A percentile compares a stretch with the other conserved stretches of the same genome.
Evolutionary conservation across 2,888 invertebrate species (phyloP).

Genomic region (Drosophila anomelani): DNA sequence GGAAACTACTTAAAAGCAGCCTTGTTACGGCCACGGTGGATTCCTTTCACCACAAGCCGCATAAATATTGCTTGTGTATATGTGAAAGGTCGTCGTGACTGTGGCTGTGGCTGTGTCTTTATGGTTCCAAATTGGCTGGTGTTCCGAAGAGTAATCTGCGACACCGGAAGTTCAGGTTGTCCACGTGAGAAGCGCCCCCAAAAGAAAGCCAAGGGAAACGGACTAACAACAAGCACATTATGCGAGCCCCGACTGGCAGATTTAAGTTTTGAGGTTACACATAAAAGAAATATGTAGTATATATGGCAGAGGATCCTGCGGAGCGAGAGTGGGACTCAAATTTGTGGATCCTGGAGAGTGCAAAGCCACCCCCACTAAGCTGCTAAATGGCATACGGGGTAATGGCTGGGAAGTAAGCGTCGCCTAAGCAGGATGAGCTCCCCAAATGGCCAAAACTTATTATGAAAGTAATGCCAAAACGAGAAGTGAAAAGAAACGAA

Average conservation of each 20-base stretch:
- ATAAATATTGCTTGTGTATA: slow-evolving; percentile 72
- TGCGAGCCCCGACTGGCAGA: slow-evolving; percentile 49
- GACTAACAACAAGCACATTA: slow-evolving; percentile 42
- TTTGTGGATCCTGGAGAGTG: slow-evolving; percentile 23
- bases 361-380: slow-evolving; percentile 64
- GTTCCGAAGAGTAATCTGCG: slow-evolving; percentile 56
- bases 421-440: slow-evolving; percentile 77
- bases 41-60: slow-evolving; percentile 56
- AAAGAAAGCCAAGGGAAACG: slow-evolving; percentile 42
- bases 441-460: slow-evolving; percentile 76
- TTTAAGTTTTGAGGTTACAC: slow-evolving; percentile 73
- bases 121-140: slow-evolving; percentile 52
- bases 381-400: slow-evolving; percentile 70
- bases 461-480: slow-evolving; percentile 69
- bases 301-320: slow-evolving; percentile 11
- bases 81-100: slow-evolving; percentile 80
- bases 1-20: slow-evolving; percentile 47
- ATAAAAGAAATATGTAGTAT: slow-evolving; percentile 67
- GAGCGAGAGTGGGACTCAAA: slow-evolving; percentile 3
- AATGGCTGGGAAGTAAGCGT: slow-evolving; percentile 74
- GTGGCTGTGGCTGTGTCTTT: slow-evolving; percentile 70
- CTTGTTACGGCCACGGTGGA: slow-evolving; percentile 26
- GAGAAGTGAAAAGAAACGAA: slow-evolving; percentile 46
- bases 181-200: slow-evolving; percentile 56
- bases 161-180: slow-evolving; percentile 59